These are phyloP conservation scores for Dasyornis broadbenti DNA, from an alignment of 2,113 vertebrate genomes.

Conservation along the genomic window DNA sequence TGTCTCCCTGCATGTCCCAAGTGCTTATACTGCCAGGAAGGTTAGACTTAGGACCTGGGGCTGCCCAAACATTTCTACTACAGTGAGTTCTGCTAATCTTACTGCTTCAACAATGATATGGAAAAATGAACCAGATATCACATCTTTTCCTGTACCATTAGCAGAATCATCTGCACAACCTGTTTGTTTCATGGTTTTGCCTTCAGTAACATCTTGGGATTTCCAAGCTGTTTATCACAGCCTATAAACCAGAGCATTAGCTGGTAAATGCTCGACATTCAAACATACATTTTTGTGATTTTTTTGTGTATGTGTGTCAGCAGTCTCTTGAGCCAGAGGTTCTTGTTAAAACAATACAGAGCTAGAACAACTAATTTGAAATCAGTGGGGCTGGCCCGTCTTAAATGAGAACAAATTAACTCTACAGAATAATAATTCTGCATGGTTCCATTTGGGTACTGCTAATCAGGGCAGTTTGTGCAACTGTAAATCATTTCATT, in stretches of 20 bases:
- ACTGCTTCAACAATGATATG: neutral
- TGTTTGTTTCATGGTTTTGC: neutral
- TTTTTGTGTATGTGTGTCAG: neutral
- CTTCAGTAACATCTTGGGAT: neutral
- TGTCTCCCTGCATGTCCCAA: neutral
- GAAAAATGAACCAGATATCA: neutral
- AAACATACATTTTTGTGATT: neutral
- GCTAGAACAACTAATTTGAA: neutral
- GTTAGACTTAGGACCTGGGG: neutral
- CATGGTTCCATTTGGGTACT: neutral
- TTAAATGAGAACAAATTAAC: neutral
- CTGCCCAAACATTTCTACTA: neutral
- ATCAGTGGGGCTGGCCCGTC: neutral
- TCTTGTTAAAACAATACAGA: neutral
- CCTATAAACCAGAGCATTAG: neutral
- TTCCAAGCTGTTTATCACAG: neutral
- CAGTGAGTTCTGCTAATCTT: neutral
- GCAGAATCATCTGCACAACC: neutral
- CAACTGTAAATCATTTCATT: neutral
- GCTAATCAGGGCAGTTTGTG: neutral
- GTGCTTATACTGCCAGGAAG: neutral
- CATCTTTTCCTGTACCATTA: neutral
- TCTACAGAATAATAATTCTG: neutral
- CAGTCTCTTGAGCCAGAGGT: neutral
- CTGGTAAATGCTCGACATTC: neutral